Evolutionary conservation across 2,888 invertebrate genomes (phyloP).

Genomic region (Parthenolecanium corni): DNA sequence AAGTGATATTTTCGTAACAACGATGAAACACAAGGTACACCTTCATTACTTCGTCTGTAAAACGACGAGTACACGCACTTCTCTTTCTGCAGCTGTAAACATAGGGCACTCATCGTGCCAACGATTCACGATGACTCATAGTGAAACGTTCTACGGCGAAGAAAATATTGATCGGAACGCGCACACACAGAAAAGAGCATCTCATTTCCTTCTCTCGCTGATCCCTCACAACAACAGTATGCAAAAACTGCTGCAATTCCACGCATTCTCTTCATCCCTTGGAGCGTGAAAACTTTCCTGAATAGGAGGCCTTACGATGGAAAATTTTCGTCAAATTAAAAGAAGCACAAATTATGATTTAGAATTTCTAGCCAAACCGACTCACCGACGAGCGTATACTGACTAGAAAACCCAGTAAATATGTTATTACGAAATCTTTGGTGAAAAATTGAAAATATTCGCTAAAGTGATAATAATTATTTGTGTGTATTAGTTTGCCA

Average conservation of each 20-base stretch:
- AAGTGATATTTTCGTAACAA: too few relatives aligned
- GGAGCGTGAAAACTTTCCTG: conserved; percentile 6
- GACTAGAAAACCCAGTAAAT: too few relatives aligned
- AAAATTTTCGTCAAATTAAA: background rate
- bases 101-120: conserved; percentile 11
- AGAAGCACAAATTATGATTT: too few relatives aligned
- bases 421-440: too few relatives aligned
- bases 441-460: too few relatives aligned
- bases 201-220: conserved; percentile 18
- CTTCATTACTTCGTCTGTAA: too few relatives aligned
- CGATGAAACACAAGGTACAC: too few relatives aligned
- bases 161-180: conserved; percentile 23
- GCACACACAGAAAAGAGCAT: conserved; percentile 19
- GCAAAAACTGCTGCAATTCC: conserved; percentile 20
- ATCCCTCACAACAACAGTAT: background rate
- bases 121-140: conserved; percentile 17
- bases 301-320: background rate
- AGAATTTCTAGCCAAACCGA: too few relatives aligned
- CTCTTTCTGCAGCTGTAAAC: background rate
- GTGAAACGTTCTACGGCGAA: conserved; percentile 4
- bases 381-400: too few relatives aligned
- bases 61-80: background rate
- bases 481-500: too few relatives aligned
- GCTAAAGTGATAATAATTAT: too few relatives aligned
- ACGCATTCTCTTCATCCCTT: conserved; percentile 13